Evolutionary conservation across 2,113 vertebrate species (phyloP), one percentile per base, ranked within the genome.

Genomic region (Ciconia stormi): DNA sequence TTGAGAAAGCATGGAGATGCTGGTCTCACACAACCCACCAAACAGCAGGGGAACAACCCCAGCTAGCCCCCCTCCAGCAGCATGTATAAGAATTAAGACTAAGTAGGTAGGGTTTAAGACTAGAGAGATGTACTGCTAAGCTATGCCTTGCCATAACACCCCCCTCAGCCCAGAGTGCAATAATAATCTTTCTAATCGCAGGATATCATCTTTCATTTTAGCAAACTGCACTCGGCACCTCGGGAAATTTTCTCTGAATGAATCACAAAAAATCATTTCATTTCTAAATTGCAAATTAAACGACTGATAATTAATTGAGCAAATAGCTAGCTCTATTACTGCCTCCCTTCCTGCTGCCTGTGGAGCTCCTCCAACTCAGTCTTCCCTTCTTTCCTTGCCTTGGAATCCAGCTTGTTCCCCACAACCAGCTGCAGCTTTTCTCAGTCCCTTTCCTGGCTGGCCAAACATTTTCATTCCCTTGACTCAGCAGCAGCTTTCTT

Each of bases 271-370:
- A 81, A 80, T 40, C 0, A 86, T 81, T 88, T 83, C 15, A 78
- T 88, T 94, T 90, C 85, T 87, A 92, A 93, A 90, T 86, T 92
- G 81, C 58, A 88, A 96, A 88, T 90, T 86, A 95, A 93, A 92
- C 3, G 47, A 92, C 78, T 81, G 17, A 71, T 70, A 93, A 96
- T 87, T 96, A 95, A 95, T 88, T 50, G 67, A 93, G 58, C 38
- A 93, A 92, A 94, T 66, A 92, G 25, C n/a, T 73, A 47, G 50
- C 36, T 92, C 53, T 83, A 13, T 92, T 86, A 82, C 46, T 93
- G 87, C 30, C 22, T 83, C 36, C 66, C 36, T 91, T 83, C 50
- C 52, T 82, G 67, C 53, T 93, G 85, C 46, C 50, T 88, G 30
- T 56, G 34, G 73, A 91, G 21, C 18, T 82, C 38, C 34, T 91